A percentile compares a stretch with the other conserved stretches of the same genome.
phyloP scores from a whole-genome alignment of 1,140 invertebrate species.

The Dendrolimus kikuchii region DNA sequence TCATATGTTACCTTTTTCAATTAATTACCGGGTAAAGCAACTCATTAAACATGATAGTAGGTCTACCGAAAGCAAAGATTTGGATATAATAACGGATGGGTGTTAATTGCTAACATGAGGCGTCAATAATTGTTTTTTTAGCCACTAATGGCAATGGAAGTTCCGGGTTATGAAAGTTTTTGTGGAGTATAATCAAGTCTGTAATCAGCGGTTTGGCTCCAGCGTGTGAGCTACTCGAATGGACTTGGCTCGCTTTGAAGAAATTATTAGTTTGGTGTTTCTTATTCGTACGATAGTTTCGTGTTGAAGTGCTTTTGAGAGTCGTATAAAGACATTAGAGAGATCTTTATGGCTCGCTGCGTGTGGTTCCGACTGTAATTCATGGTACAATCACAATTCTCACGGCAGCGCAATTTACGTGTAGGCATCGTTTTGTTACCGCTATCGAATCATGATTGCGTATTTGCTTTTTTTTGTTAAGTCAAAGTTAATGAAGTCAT shows the following conservation, averaged over 20 bases:
- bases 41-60: conserved; percentile 39
- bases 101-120: conserved; percentile 60
- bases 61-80: conserved; percentile 42
- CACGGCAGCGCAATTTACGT: conserved; percentile 35
- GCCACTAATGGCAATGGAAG: conserved; percentile 49
- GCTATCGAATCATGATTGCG: conserved; percentile 19
- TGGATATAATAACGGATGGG: conserved; percentile 46
- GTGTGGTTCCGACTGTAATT: conserved; percentile 41
- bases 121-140: conserved; percentile 64
- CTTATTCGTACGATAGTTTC: conserved; percentile 32
- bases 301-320: conserved; percentile 33
- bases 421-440: conserved; percentile 27
- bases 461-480: conserved; percentile 21
- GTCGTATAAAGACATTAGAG: conserved; percentile 61
- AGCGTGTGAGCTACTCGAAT: conserved; percentile 47
- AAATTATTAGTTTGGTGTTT: conserved; percentile 54
- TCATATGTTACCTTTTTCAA: conserved; percentile 20
- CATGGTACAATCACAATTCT: conserved; percentile 36
- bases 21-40: conserved; percentile 14
- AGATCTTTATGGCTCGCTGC: conserved; percentile 47
- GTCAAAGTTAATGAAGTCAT: not conserved
- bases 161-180: conserved; percentile 64
- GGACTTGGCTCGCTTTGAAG: conserved; percentile 29
- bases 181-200: conserved; percentile 57
- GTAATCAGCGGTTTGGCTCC: conserved; percentile 55